A percentile compares a stretch with the other conserved stretches of the same genome.
Conservation (phyloP, 1,140 invertebrate species). For the Microplitis demolitor region DNA sequence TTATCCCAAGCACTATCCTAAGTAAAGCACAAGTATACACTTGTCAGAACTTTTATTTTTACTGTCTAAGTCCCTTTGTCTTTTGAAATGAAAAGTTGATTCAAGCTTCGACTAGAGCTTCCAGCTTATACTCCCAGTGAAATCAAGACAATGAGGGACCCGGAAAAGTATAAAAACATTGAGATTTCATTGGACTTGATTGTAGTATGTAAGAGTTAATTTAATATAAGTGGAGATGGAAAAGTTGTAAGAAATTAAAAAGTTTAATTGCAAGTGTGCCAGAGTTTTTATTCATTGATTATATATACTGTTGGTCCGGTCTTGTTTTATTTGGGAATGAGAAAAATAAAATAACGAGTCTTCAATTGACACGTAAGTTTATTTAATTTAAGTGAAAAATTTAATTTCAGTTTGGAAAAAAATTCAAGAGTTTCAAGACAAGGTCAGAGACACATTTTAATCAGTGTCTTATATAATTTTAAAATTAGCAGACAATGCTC, state of each 20-base stretch:
- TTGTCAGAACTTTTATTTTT: conserved; percentile 27
- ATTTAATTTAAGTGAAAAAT: no score
- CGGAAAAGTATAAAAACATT: neutral
- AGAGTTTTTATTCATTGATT: neutral
- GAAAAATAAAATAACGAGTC: no score
- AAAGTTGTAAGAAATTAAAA: neutral
- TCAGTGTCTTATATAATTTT: no score
- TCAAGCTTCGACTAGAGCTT: neutral
- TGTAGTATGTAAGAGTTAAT: neutral
- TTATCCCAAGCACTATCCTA: neutral
- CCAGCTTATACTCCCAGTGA: neutral
- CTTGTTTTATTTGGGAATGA: no score
- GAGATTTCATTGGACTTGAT: neutral
- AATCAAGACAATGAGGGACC: neutral
- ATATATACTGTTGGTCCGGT: no score
- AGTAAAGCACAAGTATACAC: neutral
- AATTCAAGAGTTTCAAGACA: no score
- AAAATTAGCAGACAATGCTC: no score
- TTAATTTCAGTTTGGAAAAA: no score
- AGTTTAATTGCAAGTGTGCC: neutral
- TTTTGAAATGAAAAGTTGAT: neutral
- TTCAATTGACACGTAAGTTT: no score
- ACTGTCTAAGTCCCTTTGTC: neutral
- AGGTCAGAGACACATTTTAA: no score
- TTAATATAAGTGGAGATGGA: neutral